phyloP scores from a whole-genome alignment of 2,113 vertebrate species.

The Neotoma lepida region DNA sequence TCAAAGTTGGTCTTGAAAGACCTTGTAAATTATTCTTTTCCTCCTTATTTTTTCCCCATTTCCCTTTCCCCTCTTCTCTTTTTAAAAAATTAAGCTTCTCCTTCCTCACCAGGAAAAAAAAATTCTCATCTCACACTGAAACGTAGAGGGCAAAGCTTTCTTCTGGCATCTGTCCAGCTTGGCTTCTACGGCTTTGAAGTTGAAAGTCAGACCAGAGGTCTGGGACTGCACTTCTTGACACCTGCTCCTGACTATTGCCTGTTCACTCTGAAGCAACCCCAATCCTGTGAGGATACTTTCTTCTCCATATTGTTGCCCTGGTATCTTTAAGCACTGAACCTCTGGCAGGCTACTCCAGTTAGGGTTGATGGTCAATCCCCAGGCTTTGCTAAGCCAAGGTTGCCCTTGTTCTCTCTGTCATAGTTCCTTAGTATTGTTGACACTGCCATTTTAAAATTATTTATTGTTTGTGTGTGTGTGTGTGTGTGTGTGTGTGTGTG shows the following conservation, averaged over 20 bases:
- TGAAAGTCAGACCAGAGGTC: neutral
- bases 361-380: neutral
- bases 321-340: neutral
- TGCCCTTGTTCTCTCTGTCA: neutral
- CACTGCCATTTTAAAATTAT: neutral
- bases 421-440: rapidly evolving
- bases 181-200: neutral
- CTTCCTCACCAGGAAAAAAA: neutral
- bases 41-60: neutral
- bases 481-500: neutral
- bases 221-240: neutral
- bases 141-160: neutral
- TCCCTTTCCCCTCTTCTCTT: neutral
- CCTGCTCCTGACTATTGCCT: neutral
- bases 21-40: neutral
- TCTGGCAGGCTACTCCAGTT: neutral
- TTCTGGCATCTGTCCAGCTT: neutral
- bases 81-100: constrained; percentile 19
- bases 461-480: neutral
- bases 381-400: neutral
- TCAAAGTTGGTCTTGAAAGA: neutral
- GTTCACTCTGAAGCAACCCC: neutral
- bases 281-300: neutral
- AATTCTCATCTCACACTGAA: neutral
- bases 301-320: too few species aligned